Conservation (phyloP, 1,140 invertebrate species). For the Drosophila subpulchrella region DNA sequence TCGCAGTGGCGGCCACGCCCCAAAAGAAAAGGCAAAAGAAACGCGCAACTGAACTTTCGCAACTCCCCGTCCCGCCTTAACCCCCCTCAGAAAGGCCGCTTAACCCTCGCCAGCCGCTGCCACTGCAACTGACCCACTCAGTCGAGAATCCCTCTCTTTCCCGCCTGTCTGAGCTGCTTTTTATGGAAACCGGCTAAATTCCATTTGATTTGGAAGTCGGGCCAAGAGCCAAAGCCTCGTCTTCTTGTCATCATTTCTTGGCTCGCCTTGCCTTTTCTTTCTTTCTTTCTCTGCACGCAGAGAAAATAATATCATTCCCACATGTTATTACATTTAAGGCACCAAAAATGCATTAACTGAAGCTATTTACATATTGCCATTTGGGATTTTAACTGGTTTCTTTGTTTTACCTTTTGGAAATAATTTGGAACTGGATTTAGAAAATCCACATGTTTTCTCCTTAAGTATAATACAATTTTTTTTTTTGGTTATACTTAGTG, state of each 20-base stretch:
- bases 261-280: conserved; percentile 33
- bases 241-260: conserved; percentile 34
- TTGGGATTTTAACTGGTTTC: background rate
- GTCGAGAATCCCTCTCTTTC: conserved; percentile 32
- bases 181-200: conserved; percentile 81
- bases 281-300: conserved; percentile 24
- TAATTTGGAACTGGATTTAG: too few relatives aligned
- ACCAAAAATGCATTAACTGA: conserved; percentile 2
- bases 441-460: too few relatives aligned
- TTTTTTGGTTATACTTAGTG: background rate
- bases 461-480: too few relatives aligned
- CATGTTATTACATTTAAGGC: background rate
- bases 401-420: background rate
- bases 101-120: conserved; percentile 12
- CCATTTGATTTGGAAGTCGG: conserved; percentile 77
- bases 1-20: conserved; percentile 16
- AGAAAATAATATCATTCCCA: conserved; percentile 9
- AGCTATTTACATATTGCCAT: conserved; percentile 1
- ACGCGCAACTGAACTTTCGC: conserved; percentile 53
- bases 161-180: conserved; percentile 58
- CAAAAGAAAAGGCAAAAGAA: conserved; percentile 28
- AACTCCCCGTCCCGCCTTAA: conserved; percentile 6
- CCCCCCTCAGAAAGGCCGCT: background rate
- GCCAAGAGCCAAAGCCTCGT: conserved; percentile 59
- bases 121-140: conserved; percentile 55